phyloP scores from a whole-genome alignment of 2,797 vertebrate genomes.

The Pangasius sanitwongsei region DNA sequence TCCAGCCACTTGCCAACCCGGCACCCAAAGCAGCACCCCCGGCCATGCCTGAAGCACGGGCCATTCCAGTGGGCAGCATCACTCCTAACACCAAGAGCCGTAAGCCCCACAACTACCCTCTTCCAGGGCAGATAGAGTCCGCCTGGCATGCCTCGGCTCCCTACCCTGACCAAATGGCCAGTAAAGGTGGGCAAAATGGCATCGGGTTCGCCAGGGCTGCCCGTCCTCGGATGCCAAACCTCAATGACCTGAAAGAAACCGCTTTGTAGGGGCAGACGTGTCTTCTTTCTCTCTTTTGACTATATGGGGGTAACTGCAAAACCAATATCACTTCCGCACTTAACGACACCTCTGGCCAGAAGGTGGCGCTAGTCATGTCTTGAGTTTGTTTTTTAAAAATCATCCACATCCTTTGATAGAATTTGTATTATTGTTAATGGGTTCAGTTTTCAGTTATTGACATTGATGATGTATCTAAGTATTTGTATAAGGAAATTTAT shows the following conservation, averaged over 20 bases:
- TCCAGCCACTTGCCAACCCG: slow-evolving; percentile 88
- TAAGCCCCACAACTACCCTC: slow-evolving; percentile 76
- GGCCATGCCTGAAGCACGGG: slow-evolving; percentile 81
- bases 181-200: slow-evolving; percentile 95
- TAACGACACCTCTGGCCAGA: slow-evolving; percentile 44
- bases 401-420: slow-evolving; percentile 83
- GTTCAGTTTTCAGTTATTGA: slow-evolving; percentile 85
- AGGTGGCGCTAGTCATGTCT: slow-evolving; percentile 52
- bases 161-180: slow-evolving; percentile 89
- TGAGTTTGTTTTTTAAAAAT: slow-evolving; percentile 44
- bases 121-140: slow-evolving; percentile 92
- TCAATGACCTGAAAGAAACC: slow-evolving; percentile 98
- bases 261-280: slow-evolving; percentile 80
- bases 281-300: slow-evolving; percentile 33
- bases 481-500: slow-evolving; percentile 75
- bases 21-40: slow-evolving; percentile 85
- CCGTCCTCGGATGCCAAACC: slow-evolving; percentile 92
- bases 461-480: slow-evolving; percentile 80
- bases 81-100: slow-evolving; percentile 76
- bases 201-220: slow-evolving; percentile 89
- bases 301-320: slow-evolving; percentile 41
- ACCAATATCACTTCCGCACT: slow-evolving; percentile 34
- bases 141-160: slow-evolving; percentile 93
- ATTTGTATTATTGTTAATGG: slow-evolving; percentile 75
- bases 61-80: slow-evolving; percentile 71